A percentile compares a stretch with the other conserved stretches of the same genome.
Conservation (phyloP, 2,797 vertebrate genomes). For the Manis javanica region DNA sequence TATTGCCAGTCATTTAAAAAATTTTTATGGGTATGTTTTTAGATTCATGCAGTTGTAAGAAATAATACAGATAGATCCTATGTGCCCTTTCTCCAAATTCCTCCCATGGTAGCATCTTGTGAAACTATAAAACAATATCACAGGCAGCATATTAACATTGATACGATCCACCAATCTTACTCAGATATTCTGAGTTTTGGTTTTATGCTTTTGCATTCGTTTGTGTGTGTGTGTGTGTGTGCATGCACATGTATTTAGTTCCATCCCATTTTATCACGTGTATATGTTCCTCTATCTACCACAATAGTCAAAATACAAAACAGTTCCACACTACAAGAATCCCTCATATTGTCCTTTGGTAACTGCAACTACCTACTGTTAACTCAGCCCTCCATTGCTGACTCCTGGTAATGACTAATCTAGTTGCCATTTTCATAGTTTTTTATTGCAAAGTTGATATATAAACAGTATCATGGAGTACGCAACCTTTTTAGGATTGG, state of each 20-base stretch:
- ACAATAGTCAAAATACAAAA: neutral
- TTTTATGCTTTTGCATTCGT: neutral
- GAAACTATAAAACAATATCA: neutral
- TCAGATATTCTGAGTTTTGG: neutral
- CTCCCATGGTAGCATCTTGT: neutral
- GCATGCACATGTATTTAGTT: neutral
- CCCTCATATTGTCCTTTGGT: neutral
- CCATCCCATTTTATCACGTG: neutral
- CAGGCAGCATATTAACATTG: neutral
- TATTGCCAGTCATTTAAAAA: neutral
- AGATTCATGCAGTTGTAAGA: neutral
- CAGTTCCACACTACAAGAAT: neutral
- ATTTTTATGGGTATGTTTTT: neutral
- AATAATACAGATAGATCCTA: neutral
- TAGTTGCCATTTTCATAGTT: neutral
- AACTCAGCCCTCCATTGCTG: neutral
- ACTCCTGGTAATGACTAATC: neutral
- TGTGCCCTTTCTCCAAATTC: neutral
- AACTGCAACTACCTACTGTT: neutral
- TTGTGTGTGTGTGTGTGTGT: neutral
- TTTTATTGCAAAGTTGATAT: neutral
- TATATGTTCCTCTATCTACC: neutral
- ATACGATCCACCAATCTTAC: neutral
- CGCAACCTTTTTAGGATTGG: neutral
- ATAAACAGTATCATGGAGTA: neutral